Base-by-base conservation (phyloP, 2,797 vertebrate species). In the Gadopsis marmoratus region DNA sequence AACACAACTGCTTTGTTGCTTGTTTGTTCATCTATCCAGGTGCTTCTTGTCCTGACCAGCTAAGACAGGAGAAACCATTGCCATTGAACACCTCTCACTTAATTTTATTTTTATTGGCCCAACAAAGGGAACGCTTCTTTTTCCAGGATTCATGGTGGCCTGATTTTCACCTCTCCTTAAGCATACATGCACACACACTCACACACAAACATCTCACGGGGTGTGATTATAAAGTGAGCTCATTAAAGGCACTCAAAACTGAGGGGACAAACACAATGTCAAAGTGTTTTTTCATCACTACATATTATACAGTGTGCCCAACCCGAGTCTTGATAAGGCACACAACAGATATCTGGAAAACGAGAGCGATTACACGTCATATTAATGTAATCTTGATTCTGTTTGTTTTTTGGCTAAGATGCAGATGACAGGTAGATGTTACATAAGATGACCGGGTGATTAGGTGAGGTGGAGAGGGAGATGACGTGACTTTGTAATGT, bases 41-140 rank as follows among this genome's bases (percentile, higher is more conserved):
- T 74, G 79, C 45, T 90, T 92, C 84, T 81, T 82, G 87, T 83
- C 60, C 76, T 63, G 77, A 89, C 85, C 76, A 89, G 88, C 39
- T 84, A 88, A 91, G 85, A 91, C 86, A 91, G 86, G 77, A 89
- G 73, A 78, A 71, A 65, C 85, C 60, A n/a, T 78, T 62, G 12
- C 86, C 35, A 79, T 78, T 87, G 75, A 90, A 67, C 66, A 78
- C 65, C 31, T 75, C 70, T 71, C 60, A 26, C 83, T 26, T 26
- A 26, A 26, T 26, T 26, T 26, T 55, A 29, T 89, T 88, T 88
- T 79, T 31, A 54, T 4, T 47, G 51, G 37, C 11, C 26, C 9
- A 64, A 88, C 86, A 90, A 87, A 88, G 41, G 55, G 54, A 88
- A 81, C 68, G 85, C 74, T 87, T 79, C 81, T 91, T 87, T 83